Evolutionary conservation across 2,113 vertebrate species (phyloP).

Genomic region (Campylomormyrus tamandua): DNA sequence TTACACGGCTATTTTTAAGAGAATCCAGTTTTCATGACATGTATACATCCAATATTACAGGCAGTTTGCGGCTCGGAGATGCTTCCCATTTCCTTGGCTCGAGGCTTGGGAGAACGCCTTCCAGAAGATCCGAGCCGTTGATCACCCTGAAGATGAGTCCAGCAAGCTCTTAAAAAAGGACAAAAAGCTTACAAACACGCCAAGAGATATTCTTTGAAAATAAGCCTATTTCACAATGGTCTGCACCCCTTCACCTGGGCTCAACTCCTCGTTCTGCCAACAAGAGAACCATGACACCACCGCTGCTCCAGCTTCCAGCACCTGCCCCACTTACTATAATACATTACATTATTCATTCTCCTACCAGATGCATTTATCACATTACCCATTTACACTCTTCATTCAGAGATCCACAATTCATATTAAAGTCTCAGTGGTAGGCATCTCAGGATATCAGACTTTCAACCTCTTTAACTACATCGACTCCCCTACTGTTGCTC

Average conservation of each 20-base stretch:
- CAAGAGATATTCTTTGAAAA: background rate
- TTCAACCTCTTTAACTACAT: background rate
- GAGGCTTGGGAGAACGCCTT: background rate
- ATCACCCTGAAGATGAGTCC: background rate
- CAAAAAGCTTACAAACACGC: background rate
- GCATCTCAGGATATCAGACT: background rate
- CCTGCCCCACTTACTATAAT: background rate
- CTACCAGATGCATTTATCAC: conserved; percentile 3
- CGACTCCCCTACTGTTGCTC: background rate
- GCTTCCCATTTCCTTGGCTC: background rate
- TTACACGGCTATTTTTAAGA: background rate
- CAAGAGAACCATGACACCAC: background rate
- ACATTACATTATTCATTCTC: background rate
- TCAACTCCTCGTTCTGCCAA: background rate
- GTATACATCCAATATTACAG: background rate
- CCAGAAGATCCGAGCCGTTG: background rate
- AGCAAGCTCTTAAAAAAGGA: background rate
- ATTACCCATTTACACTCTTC: background rate
- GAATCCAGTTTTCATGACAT: background rate
- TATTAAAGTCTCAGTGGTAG: background rate
- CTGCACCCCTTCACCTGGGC: background rate
- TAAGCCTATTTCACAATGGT: background rate
- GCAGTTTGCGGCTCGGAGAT: background rate
- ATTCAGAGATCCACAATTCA: background rate
- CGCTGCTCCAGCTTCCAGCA: background rate